Conservation (phyloP, 2,797 vertebrate genomes). For the Ficedula albicollis region DNA sequence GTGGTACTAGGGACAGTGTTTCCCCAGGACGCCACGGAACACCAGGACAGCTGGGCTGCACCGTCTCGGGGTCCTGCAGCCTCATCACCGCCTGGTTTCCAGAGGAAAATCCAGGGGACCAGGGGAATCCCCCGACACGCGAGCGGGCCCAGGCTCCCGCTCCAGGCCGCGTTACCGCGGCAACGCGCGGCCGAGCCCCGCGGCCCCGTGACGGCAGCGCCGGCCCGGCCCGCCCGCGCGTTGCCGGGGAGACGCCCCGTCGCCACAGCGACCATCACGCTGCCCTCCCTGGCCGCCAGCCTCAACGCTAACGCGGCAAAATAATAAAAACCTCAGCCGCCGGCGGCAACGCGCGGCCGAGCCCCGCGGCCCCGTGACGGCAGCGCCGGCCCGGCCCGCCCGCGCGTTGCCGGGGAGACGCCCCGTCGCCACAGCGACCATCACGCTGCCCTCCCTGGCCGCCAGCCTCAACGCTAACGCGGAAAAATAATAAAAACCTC, state of each 20-base stretch:
- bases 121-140: not conserved
- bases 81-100: no score
- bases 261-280: no score
- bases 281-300: not conserved
- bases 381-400: not conserved
- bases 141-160: not conserved
- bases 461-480: not conserved
- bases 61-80: not conserved
- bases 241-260: no score
- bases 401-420: not conserved
- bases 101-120: not conserved
- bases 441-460: not conserved
- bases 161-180: not conserved
- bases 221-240: no score
- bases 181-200: not conserved
- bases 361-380: not conserved
- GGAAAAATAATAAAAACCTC: not conserved
- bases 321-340: no score
- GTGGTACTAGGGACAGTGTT: not conserved
- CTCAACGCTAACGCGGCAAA: no score
- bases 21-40: not conserved
- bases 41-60: not conserved
- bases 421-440: not conserved
- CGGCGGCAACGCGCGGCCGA: not conserved
- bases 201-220: not conserved